Conservation (phyloP, 2,797 vertebrate species). For the Aldrovandia affinis region DNA sequence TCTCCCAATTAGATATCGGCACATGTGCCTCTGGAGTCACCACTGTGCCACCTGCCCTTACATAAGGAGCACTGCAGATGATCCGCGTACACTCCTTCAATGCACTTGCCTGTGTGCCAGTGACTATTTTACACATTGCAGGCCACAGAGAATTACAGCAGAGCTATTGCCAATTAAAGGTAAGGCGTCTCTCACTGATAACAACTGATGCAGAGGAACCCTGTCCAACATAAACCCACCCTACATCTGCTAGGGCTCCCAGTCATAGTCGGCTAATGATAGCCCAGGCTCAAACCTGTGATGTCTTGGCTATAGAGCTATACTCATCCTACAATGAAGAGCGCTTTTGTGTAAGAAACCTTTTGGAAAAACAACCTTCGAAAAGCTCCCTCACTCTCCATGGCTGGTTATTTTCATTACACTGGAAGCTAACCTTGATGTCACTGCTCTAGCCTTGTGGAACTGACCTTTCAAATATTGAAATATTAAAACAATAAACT, state of each 20-base stretch:
- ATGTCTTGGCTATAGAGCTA: neutral
- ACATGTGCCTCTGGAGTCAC: neutral
- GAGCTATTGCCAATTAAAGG: no score
- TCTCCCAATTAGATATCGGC: neutral
- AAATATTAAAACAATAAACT: slow-evolving; percentile 27
- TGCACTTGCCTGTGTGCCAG: no score
- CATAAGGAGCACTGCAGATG: neutral
- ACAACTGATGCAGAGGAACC: neutral
- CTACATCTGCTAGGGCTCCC: neutral
- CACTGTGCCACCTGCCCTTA: no score
- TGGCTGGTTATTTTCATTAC: slow-evolving; percentile 1
- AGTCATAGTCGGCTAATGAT: neutral
- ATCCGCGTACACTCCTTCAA: neutral
- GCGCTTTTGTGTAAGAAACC: no score
- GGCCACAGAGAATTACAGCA: no score
- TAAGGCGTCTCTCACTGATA: neutral
- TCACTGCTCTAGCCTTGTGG: slow-evolving; percentile 10
- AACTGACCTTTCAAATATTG: slow-evolving; percentile 15
- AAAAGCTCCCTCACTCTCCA: neutral
- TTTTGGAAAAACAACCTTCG: slow-evolving; percentile 15
- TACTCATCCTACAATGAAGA: slow-evolving; percentile 4
- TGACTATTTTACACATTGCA: no score
- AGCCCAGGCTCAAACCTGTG: neutral
- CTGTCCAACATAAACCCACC: neutral
- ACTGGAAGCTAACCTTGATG: neutral